phyloP scores from a whole-genome alignment of 2,113 vertebrate species.

The Sterna hirundo region DNA sequence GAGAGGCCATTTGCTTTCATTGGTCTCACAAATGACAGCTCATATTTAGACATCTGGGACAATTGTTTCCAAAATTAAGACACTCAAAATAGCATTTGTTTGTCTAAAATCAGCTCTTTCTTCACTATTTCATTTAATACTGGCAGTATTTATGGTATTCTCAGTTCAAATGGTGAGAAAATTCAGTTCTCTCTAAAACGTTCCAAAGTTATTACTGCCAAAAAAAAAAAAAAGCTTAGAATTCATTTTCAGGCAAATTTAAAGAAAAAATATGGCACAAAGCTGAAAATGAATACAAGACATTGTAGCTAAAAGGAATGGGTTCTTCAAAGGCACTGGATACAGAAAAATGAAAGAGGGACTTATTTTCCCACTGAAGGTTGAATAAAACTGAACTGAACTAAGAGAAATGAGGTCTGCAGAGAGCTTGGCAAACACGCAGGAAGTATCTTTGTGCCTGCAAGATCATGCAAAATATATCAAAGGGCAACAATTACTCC shows the following conservation, averaged over 20 bases:
- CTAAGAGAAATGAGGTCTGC: background rate
- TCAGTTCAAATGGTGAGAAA: background rate
- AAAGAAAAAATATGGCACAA: background rate
- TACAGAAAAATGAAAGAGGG: background rate
- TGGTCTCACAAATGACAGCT: background rate
- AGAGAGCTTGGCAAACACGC: background rate
- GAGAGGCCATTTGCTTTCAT: background rate
- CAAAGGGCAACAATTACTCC: background rate
- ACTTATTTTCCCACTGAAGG: background rate
- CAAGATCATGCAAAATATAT: background rate
- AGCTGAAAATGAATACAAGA: background rate
- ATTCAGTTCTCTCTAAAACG: background rate
- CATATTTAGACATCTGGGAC: slow-evolving; percentile 32
- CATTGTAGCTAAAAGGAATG: background rate
- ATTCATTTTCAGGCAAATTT: background rate
- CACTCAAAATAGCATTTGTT: background rate
- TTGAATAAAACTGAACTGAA: background rate
- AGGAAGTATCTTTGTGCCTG: background rate
- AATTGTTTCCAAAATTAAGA: slow-evolving; percentile 46
- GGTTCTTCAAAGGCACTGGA: background rate
- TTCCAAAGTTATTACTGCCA: background rate
- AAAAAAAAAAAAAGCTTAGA: background rate
- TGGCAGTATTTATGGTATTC: background rate
- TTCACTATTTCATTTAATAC: slow-evolving; percentile 1
- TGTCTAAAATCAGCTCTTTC: slow-evolving; percentile 13